Evolutionary conservation across 2,888 invertebrate species (phyloP), one percentile per base, ranked within the genome.

Genomic region (Pristionchus fissidentatus): DNA sequence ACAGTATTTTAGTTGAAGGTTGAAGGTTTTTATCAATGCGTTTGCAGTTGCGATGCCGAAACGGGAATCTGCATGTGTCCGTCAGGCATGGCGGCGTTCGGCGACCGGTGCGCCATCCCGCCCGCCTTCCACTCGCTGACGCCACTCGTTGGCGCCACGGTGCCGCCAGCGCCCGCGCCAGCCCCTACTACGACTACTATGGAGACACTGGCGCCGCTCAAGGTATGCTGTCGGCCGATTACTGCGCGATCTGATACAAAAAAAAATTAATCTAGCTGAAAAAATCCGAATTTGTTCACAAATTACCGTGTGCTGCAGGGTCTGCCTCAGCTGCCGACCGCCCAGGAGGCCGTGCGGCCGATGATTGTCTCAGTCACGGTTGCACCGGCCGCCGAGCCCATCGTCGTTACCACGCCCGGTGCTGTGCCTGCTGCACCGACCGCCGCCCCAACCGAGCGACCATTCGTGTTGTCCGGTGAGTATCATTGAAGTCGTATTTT

Each of bases 11-110:
- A n/a, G n/a, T n/a, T n/a, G n/a, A n/a, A n/a, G n/a, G n/a, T n/a
- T n/a, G n/a, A n/a, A n/a, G n/a, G n/a, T n/a, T n/a, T n/a, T n/a
- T n/a, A n/a, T n/a, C n/a, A n/a, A n/a, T n/a, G n/a, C n/a, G 8
- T 38, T 79, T 84, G 49, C 73, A 87, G 86, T 41, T 89, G 90
- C 82, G 89, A 89, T 60, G 84, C 85, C 49, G 87, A 88, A 49
- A 88, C 88, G 32, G 88, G 88, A 70, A 86, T 88, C 49, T 90
- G 90, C 80, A 86, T 88, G 86, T 90, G 90, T 70, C 90, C 90
- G 81, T 81, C 84, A 13, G 89, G 89, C 41, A 87, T 87, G 82
- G 87, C 87, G 26, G 89, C 87, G 43, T 87, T 88, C 82, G 86
- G 87, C 46, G 85, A 84, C 26, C 85, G 86, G 46, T 90, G 90